These are phyloP conservation scores for Bombyx mandarina DNA, from an alignment of 1,140 invertebrate genomes.

Conservation along the genomic window DNA sequence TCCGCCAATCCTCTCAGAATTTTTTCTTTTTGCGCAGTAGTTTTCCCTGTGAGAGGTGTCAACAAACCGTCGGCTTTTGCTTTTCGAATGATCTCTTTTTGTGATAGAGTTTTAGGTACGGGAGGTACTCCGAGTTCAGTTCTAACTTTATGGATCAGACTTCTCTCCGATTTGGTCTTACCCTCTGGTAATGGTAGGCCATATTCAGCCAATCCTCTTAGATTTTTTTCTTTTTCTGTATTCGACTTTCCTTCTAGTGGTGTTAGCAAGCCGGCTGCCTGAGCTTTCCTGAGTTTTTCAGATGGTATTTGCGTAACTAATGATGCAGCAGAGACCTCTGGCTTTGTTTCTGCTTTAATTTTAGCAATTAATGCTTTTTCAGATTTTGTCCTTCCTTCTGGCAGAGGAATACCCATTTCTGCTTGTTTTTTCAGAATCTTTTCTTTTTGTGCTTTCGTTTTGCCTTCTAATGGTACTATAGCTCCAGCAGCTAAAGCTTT, in stretches of 20 bases:
- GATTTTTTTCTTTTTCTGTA: constrained; percentile 18
- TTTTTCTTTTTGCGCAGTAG: constrained; percentile 27
- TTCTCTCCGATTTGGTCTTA: constrained; percentile 17
- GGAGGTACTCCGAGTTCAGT: constrained; percentile 14
- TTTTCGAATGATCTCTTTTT: constrained; percentile 10
- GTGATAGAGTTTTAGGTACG: constrained; percentile 15
- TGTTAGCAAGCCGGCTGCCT: constrained; percentile 16
- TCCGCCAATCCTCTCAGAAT: constrained; percentile 21
- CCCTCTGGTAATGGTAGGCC: constrained; percentile 18
- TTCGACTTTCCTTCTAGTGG: constrained; percentile 16
- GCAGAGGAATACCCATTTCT: constrained; percentile 14
- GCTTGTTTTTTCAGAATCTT: constrained; percentile 17
- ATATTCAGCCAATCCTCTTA: constrained; percentile 10
- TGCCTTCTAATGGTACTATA: constrained; percentile 18
- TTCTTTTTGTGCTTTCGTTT: constrained; percentile 14
- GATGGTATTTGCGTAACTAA: constrained; percentile 1
- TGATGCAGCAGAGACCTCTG: background rate
- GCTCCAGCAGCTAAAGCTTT: constrained; percentile 13
- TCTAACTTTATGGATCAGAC: constrained; percentile 14
- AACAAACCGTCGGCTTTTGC: constrained; percentile 29
- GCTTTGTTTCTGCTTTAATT: constrained; percentile 3
- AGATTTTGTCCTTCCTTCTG: constrained; percentile 20
- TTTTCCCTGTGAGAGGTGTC: constrained; percentile 34
- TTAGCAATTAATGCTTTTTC: constrained; percentile 20
- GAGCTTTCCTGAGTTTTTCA: constrained; percentile 24